Percentiles rank a stretch among this genome's conserved stretches.
These are phyloP conservation scores for Pristiophorus japonicus DNA, from an alignment of 2,113 vertebrate species.

Conservation along the genomic window DNA sequence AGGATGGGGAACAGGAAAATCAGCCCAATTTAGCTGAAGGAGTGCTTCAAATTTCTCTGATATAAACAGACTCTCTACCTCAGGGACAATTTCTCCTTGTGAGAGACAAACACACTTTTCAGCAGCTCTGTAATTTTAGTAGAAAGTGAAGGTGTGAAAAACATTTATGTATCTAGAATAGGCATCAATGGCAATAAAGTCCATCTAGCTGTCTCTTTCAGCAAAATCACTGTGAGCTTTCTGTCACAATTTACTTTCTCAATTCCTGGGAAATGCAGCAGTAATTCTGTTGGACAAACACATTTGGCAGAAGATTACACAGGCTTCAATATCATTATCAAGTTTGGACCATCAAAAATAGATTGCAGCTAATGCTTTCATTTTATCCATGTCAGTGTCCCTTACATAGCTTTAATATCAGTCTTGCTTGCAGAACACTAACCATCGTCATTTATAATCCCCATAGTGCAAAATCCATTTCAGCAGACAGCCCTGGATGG, in stretches of 20 bases:
- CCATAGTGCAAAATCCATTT: background rate
- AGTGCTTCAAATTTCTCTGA: background rate
- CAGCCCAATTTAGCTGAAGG: background rate
- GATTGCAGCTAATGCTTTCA: background rate
- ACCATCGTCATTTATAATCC: background rate
- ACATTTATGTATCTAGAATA: background rate
- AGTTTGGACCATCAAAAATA: background rate
- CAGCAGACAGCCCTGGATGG: background rate
- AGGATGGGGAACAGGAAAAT: background rate
- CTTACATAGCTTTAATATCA: background rate
- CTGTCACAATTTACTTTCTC: background rate
- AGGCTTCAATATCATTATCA: constrained; percentile 8
- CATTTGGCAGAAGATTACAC: background rate
- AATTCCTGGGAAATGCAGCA: background rate
- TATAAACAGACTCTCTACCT: background rate
- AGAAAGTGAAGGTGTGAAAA: background rate
- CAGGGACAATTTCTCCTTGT: background rate
- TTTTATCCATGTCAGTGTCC: background rate
- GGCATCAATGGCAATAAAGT: background rate
- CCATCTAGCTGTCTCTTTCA: background rate
- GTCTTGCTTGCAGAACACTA: background rate
- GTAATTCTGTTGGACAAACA: background rate
- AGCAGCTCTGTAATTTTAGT: background rate
- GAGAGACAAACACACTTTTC: background rate
- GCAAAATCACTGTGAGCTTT: background rate